Evolutionary conservation across 2,113 vertebrate species (phyloP).

Genomic region (Gracilinanus agilis): DNA sequence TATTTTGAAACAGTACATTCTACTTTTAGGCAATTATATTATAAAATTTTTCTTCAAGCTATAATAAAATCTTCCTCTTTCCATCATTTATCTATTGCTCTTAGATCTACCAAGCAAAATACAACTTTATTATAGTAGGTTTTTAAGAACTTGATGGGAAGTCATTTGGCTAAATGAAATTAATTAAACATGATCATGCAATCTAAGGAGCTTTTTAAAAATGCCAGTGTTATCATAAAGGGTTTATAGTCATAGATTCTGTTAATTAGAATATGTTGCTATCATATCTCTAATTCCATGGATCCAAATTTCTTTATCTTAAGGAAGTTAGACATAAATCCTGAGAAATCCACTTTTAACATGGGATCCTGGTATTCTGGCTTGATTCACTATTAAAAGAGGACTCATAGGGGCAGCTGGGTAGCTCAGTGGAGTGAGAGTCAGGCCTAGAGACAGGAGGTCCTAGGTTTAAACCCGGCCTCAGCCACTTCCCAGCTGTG

Average conservation of each 20-base stretch:
- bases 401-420: too few species aligned
- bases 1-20: neutral
- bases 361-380: neutral
- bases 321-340: neutral
- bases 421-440: too few species aligned
- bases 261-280: neutral
- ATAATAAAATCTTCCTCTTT: neutral
- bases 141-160: neutral
- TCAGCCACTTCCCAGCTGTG: too few species aligned
- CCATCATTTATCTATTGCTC: neutral
- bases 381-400: slow-evolving; percentile 35
- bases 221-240: neutral
- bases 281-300: neutral
- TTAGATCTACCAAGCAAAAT: neutral
- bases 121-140: neutral
- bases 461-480: too few species aligned
- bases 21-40: neutral
- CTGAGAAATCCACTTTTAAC: neutral
- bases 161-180: neutral
- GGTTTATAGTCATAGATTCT: neutral
- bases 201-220: neutral
- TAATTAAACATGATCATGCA: neutral
- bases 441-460: too few species aligned
- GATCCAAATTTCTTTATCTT: neutral
- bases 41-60: neutral